phyloP scores from a whole-genome alignment of 2,797 vertebrate genomes.

The Betta splendens region DNA sequence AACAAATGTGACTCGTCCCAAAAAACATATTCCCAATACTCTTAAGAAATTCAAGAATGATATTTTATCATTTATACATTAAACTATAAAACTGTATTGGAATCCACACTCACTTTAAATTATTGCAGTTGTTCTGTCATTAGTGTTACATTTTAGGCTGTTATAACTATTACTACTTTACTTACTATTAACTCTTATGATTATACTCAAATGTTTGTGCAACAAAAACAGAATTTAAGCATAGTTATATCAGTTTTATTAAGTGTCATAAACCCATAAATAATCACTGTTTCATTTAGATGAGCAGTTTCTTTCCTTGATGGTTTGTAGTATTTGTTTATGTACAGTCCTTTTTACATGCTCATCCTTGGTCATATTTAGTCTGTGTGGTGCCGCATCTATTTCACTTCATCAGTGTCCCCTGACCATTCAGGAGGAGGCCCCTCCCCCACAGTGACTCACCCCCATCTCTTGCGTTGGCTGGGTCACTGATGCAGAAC shows the following conservation, averaged over 20 bases:
- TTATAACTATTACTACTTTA: too few relatives aligned
- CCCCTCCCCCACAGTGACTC: conserved; percentile 81
- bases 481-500: conserved; percentile 82
- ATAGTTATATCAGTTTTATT: not conserved
- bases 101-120: not conserved
- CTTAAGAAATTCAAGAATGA: conserved; percentile 5
- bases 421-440: conserved; percentile 76
- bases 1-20: not conserved
- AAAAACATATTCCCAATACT: not conserved
- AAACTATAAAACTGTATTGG: not conserved
- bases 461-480: conserved; percentile 78
- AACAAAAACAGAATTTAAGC: not conserved
- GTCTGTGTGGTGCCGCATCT: conserved; percentile 66
- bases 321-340: not conserved
- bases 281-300: not conserved
- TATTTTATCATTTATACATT: not conserved
- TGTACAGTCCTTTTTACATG: conserved; percentile 20
- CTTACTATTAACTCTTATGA: not conserved
- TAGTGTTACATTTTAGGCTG: not conserved
- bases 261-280: not conserved
- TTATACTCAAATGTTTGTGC: not conserved
- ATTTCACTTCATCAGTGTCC: conserved; percentile 78
- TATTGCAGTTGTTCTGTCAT: conserved; percentile 1
- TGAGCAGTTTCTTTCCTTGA: conserved; percentile 3
- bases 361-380: conserved; percentile 51